Evolutionary conservation across 2,113 vertebrate genomes (phyloP).

Genomic region (human (Homo sapiens)): GRCh38 chr2:206992501-206993000

Average conservation of each 20-base stretch:
- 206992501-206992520: not conserved
- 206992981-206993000: not conserved
- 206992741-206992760: not conserved
- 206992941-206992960: not conserved
- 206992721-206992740: not conserved
- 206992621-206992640: not conserved
- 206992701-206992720: not conserved
- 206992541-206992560: not conserved
- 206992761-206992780: not conserved
- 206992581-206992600: conserved; percentile 11
- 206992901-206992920: not conserved
- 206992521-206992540: conserved; percentile 12
- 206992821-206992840: not conserved
- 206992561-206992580: not conserved
- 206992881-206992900: not conserved
- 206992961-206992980: not conserved
- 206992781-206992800: not conserved
- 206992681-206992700: not conserved
- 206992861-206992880: not conserved
- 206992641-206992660: not conserved
- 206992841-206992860: not conserved
- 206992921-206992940: not conserved
- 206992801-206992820: not conserved
- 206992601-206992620: not conserved
- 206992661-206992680: not conserved